Evolutionary conservation across 2,797 vertebrate species (phyloP), one percentile per base, ranked within the genome.

Genomic region (Chelon labrosus): DNA sequence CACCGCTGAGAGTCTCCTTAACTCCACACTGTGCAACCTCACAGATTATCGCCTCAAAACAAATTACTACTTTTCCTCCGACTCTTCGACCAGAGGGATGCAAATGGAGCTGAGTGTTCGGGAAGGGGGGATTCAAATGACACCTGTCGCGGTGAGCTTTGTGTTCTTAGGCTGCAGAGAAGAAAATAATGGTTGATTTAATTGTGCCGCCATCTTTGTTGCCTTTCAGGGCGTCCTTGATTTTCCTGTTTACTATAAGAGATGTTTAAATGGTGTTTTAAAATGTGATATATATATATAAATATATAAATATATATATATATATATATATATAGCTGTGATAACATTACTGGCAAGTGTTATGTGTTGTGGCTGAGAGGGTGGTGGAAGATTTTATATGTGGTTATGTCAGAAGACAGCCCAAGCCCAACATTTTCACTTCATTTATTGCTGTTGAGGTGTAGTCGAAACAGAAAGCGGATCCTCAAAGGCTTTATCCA

Each of bases 101-200:
- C 89, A 89, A 90, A 91, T 47, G n/a, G 10, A n/a, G 10, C 5
- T 46, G 16, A 17, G 5, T 17, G 44, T 9, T 7, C 4, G n/a
- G 8, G 46, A 10, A 5, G 3, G 25, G 17, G 37, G 10, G 37
- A 63, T 78, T 87, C 79, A 82, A 84, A 89, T 78, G 27, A 66
- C 13, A 50, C 8, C 14, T 37, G 7, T 11, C 44, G 39, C 4
- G 47, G 42, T 63, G n/a, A 19, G 5, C 25, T 3, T 14, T 65
- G 14, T 58, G 22, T 70, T 73, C 68, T 58, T 2, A 73, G 17
- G 25, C 4, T 20, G 41, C 3, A 37, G 10, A 46, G 4, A 68
- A 59, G 61, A 13, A 49, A 49, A 46, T 27, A 44, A 54, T 17
- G 11, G 2, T 22, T 25, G 7, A 11, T 66, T 42, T 52, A 16